Conservation (phyloP, 2,888 invertebrate genomes). For the Carterocephalus palaemon region DNA sequence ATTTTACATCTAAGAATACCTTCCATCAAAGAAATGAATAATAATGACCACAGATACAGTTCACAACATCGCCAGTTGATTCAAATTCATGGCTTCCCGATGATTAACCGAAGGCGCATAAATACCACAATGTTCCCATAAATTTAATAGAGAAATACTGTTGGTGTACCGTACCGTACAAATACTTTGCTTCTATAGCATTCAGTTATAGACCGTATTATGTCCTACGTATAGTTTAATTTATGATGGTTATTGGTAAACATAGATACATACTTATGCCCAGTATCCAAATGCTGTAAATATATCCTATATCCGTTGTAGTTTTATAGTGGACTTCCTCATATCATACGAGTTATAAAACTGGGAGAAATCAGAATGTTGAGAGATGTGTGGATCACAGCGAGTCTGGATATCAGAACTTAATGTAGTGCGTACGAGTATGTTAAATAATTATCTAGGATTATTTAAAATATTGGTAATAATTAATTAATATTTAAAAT, state of each 20-base stretch:
- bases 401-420: too few relatives aligned
- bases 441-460: too few relatives aligned
- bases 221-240: neutral
- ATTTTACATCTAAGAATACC: neutral
- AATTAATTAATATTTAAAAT: too few relatives aligned
- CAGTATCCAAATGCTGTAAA: slow-evolving; percentile 20
- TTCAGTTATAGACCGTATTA: neutral
- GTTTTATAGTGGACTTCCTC: slow-evolving; percentile 6
- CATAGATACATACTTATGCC: slow-evolving; percentile 9
- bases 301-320: slow-evolving; percentile 19
- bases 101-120: slow-evolving; percentile 22
- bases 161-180: too few relatives aligned
- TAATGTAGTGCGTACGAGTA: too few relatives aligned
- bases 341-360: slow-evolving; percentile 17
- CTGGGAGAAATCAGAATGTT: neutral
- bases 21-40: slow-evolving; percentile 9
- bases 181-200: neutral
- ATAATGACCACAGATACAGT: slow-evolving; percentile 19
- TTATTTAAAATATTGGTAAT: too few relatives aligned
- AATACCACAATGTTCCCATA: slow-evolving; percentile 21
- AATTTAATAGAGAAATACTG: slow-evolving; percentile 18
- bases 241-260: neutral
- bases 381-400: too few relatives aligned
- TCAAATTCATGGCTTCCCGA: slow-evolving; percentile 33
- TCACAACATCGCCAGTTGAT: slow-evolving; percentile 33